Percentiles rank a stretch among this genome's conserved stretches.
Conservation (phyloP, 2,888 invertebrate genomes). For the Bruchidius siliquastri region DNA sequence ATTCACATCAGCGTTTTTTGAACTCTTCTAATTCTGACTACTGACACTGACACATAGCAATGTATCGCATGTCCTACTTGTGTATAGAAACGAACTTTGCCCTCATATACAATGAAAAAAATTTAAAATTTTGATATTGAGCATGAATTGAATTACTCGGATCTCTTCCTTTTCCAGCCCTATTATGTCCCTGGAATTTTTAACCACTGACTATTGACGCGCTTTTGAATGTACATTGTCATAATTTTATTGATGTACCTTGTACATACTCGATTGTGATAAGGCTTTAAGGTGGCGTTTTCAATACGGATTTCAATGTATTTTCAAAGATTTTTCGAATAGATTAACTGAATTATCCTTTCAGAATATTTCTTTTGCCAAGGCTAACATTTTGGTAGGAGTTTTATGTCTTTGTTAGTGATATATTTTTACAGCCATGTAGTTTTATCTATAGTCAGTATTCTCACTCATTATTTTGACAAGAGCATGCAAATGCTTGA, state of each 20-base stretch:
- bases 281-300: background rate
- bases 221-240: background rate
- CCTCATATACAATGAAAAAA: no score
- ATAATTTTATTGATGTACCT: background rate
- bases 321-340: background rate
- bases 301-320: background rate
- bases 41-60: no score
- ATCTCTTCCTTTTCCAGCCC: background rate
- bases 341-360: background rate
- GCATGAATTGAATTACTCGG: no score
- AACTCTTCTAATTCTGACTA: no score
- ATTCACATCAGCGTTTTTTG: no score
- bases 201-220: background rate
- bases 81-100: no score
- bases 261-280: background rate
- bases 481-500: background rate
- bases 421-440: background rate
- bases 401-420: no score
- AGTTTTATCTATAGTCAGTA: background rate
- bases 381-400: no score
- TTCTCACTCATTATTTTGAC: background rate
- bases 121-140: no score
- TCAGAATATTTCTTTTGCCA: no score
- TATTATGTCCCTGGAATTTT: background rate
- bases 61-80: no score